phyloP scores from a whole-genome alignment of 2,888 invertebrate genomes.

The Brachyptera putata region DNA sequence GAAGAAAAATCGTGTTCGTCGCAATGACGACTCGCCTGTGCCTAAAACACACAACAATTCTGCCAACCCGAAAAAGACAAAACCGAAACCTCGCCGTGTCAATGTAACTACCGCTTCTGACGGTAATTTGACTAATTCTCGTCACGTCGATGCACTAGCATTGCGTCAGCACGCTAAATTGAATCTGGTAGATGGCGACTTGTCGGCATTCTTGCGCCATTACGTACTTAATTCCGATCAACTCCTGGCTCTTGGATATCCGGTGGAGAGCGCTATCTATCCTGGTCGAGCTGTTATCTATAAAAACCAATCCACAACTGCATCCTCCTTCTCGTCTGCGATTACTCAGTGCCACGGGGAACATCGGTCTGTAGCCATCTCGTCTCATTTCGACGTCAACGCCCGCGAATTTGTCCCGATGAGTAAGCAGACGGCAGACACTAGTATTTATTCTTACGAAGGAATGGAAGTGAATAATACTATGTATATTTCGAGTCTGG shows the following conservation, averaged over 20 bases:
- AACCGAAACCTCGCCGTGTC: slow-evolving; percentile 34
- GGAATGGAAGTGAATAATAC: slow-evolving; percentile 17
- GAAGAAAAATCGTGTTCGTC: slow-evolving; percentile 47
- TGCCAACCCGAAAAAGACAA: slow-evolving; percentile 33
- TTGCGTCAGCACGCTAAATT: slow-evolving; percentile 45
- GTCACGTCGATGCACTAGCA: slow-evolving; percentile 35
- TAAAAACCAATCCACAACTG: slow-evolving; percentile 42
- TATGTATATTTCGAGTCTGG: slow-evolving; percentile 22
- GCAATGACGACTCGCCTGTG: slow-evolving; percentile 37
- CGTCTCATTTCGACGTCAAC: slow-evolving; percentile 55
- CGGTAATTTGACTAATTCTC: not conserved
- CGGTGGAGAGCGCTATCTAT: slow-evolving; percentile 58
- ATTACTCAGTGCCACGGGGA: slow-evolving; percentile 34
- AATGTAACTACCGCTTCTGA: too few relatives aligned
- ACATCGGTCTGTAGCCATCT: slow-evolving; percentile 38
- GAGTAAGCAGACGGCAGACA: slow-evolving; percentile 22
- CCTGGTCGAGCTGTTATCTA: slow-evolving; percentile 61
- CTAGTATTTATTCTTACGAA: slow-evolving; percentile 8
- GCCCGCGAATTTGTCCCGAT: slow-evolving; percentile 63
- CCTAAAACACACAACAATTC: slow-evolving; percentile 34
- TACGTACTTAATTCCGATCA: slow-evolving; percentile 60
- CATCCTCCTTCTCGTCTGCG: slow-evolving; percentile 33
- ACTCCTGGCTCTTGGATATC: slow-evolving; percentile 66
- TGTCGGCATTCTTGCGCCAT: slow-evolving; percentile 55
- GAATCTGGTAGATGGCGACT: slow-evolving; percentile 50